Evolutionary conservation across 2,888 invertebrate genomes (phyloP).

Genomic region (Pyrrhosoma nymphula): DNA sequence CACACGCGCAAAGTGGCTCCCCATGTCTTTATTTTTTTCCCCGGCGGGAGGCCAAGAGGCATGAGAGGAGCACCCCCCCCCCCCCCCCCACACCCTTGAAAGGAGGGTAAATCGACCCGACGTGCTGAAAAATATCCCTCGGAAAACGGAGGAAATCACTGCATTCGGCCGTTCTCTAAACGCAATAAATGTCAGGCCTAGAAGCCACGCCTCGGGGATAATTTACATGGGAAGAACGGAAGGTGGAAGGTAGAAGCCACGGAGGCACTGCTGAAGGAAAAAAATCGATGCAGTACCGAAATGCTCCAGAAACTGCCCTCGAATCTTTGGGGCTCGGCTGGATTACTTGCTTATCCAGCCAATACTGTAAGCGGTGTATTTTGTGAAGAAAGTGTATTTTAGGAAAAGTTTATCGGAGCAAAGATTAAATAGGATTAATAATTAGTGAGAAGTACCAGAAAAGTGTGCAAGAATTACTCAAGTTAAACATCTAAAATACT

Average conservation of each 20-base stretch:
- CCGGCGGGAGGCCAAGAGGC: background rate
- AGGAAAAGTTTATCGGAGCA: too few species aligned
- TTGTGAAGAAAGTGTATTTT: too few species aligned
- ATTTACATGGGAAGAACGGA: conserved; percentile 11
- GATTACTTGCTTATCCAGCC: too few species aligned
- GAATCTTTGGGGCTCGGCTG: too few species aligned
- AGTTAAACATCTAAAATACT: too few species aligned
- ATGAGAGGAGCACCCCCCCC: background rate
- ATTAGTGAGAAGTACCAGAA: too few species aligned
- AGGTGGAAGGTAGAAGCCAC: background rate
- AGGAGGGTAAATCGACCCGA: conserved; percentile 25
- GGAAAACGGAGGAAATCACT: background rate
- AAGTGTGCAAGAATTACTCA: too few species aligned
- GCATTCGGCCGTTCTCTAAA: background rate
- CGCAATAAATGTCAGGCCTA: conserved; percentile 4
- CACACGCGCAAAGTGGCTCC: background rate
- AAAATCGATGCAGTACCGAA: background rate
- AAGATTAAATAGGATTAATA: too few species aligned
- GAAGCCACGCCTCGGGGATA: background rate
- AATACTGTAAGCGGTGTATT: too few species aligned
- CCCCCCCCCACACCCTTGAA: too few species aligned
- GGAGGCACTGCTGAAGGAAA: background rate
- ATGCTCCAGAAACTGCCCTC: background rate
- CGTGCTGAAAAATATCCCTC: conserved; percentile 26
- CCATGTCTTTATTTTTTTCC: background rate